Evolutionary conservation across 30 jellyfish, hydroid and myxozoan genomes (phyloP).

Genomic region (Haliclystus octoradiatus): DNA sequence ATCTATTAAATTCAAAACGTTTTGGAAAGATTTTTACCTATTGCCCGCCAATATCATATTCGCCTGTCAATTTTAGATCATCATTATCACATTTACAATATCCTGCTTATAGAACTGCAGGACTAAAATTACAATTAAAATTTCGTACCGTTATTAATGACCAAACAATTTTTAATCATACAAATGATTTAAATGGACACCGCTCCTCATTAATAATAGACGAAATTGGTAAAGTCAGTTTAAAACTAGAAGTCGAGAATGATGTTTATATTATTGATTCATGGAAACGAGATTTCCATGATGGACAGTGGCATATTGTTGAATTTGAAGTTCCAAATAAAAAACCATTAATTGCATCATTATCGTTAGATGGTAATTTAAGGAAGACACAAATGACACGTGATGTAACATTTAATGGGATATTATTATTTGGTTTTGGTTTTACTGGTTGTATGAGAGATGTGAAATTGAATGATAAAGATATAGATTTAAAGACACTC

Average conservation of each 20-base stretch:
- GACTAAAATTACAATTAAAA: constrained; percentile 47
- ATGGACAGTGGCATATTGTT: constrained; percentile 89
- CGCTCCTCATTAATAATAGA: constrained; percentile 43
- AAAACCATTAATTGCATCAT: constrained; percentile 48
- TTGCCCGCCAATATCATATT: constrained; percentile 59
- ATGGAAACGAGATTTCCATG: constrained; percentile 57
- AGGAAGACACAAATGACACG: constrained; percentile 53
- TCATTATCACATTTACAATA: constrained; percentile 61
- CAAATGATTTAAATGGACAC: constrained; percentile 28
- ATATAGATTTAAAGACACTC: constrained; percentile 22
- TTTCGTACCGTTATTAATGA: constrained; percentile 79
- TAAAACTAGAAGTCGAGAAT: constrained; percentile 47
- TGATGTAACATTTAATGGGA: constrained; percentile 53
- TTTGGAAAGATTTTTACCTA: neutral
- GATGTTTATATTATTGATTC: constrained; percentile 59
- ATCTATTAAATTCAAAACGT: neutral
- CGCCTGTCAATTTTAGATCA: constrained; percentile 83
- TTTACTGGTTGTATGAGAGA: constrained; percentile 98
- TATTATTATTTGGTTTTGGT: constrained; percentile 82
- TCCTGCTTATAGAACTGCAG: constrained; percentile 21
- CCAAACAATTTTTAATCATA: constrained; percentile 58
- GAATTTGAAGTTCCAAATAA: constrained; percentile 59
- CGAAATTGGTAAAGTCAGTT: constrained; percentile 65
- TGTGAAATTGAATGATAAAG: constrained; percentile 56
- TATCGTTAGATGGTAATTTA: constrained; percentile 80